Percentiles rank a stretch among this genome's conserved stretches.
phyloP scores from a whole-genome alignment of 2,888 invertebrate species.

The Clostera curtula region DNA sequence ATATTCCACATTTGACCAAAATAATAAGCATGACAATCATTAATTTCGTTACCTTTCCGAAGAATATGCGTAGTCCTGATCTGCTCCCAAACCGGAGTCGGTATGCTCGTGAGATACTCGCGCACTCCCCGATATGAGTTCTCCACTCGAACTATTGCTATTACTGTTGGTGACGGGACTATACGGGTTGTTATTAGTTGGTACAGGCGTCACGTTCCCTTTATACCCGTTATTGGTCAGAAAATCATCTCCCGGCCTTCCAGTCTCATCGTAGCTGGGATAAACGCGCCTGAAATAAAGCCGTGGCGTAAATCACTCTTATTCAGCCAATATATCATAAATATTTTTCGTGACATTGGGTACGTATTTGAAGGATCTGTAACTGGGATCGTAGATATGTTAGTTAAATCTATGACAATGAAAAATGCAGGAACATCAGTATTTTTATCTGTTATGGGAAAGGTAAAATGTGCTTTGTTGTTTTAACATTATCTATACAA shows the following conservation, averaged over 20 bases:
- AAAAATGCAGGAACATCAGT: too few species aligned
- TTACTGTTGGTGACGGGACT: constrained; percentile 69
- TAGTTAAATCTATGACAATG: too few species aligned
- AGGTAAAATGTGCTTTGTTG: too few species aligned
- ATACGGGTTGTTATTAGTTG: constrained; percentile 66
- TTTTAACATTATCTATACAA: too few species aligned
- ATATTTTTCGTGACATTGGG: constrained; percentile 22
- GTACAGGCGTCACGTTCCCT: constrained; percentile 48
- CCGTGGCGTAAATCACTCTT: constrained; percentile 21
- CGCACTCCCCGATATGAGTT: constrained; percentile 65
- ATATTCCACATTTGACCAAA: not conserved
- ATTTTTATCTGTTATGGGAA: too few species aligned
- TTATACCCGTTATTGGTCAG: constrained; percentile 65
- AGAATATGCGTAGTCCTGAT: constrained; percentile 83
- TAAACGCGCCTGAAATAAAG: constrained; percentile 55
- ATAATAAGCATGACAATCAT: not conserved
- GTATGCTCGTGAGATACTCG: constrained; percentile 84
- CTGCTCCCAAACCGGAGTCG: constrained; percentile 84
- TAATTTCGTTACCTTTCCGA: constrained; percentile 75
- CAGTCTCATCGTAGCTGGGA: constrained; percentile 58
- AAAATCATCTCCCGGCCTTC: constrained; percentile 51
- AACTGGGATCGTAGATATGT: too few species aligned
- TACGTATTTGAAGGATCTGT: too few species aligned
- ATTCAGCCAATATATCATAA: constrained; percentile 18
- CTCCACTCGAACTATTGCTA: constrained; percentile 71